Base-by-base conservation (phyloP, 2,888 invertebrate genomes). In the Spisula subtruncata region DNA sequence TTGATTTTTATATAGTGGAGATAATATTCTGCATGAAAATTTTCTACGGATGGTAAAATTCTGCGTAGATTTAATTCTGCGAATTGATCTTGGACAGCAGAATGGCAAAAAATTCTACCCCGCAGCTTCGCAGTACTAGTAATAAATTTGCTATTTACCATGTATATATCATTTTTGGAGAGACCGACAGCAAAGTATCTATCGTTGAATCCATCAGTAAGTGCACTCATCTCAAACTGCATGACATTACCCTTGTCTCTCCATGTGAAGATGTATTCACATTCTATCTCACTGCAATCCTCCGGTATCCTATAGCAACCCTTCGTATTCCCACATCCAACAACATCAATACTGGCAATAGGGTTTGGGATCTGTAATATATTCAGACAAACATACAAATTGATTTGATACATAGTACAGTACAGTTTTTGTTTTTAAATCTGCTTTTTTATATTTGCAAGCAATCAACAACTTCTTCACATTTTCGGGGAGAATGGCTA, bases 261-360 rank as follows among this genome's bases (percentile, higher is more conserved):
- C 96, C 96, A 97, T 0, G 96, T 96, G 66, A 96, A 94, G 14
- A 96, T 94, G 87, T 96, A 95, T 87, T 96, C 94, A 92, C 97
- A 97, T 79, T 94, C 93, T 4, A 93, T 90, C 87, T 96, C 95
- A 85, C 92, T 88, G 91, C 97, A 97, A 25, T 94, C 96, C 35
- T 93, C 93, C 0, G 97, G 96, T 84, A 96, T 94, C 41, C 96
- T 93, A 94, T 95, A 96, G 88, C 97, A 97, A 16, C 96, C 96
- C 89, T 96, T 96, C 0, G 86, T 92, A 5, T 87, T 86, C 8
- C 96, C 96, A 92, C 97, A 97, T 41, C 92, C 92, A 12, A 89
- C 91, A 6, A 94, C 94, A 89, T 95, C 94, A 56, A 96, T 95
- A 0, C 94, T 91, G 14, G 92, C 89, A 18, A 95, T 95, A 18